phyloP scores from a whole-genome alignment of 2,888 invertebrate species.

The Agonopterix arenella region DNA sequence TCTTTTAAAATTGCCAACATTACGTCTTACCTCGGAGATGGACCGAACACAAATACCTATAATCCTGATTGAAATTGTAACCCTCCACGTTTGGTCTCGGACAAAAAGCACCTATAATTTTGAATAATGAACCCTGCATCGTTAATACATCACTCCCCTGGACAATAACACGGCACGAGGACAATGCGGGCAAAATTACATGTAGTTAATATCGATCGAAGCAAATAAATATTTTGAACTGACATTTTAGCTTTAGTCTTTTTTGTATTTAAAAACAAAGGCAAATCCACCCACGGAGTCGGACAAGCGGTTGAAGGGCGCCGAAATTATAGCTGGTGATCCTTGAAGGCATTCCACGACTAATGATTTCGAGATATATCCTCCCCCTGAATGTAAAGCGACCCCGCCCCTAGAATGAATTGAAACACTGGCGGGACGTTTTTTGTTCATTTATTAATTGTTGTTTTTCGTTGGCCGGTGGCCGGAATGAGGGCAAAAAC shows the following conservation, averaged over 20 bases:
- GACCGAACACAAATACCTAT: conserved; percentile 1
- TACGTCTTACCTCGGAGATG: too few species aligned
- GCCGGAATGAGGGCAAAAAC: conserved; percentile 37
- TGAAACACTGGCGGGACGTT: conserved; percentile 62
- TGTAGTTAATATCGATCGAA: conserved; percentile 45
- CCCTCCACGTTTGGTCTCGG: conserved; percentile 16
- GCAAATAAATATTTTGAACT: conserved; percentile 65
- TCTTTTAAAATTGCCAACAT: too few species aligned
- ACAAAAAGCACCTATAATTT: conserved; percentile 35
- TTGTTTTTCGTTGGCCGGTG: conserved; percentile 63
- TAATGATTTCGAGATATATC: conserved; percentile 73
- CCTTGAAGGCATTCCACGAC: conserved; percentile 66
- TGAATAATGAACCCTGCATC: conserved; percentile 43
- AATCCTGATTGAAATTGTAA: neutral
- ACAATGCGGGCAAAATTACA: conserved; percentile 59
- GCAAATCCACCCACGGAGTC: conserved; percentile 64
- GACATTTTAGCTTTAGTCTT: conserved; percentile 56
- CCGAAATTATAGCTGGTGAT: conserved; percentile 63
- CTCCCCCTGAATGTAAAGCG: conserved; percentile 76
- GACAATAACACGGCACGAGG: conserved; percentile 49
- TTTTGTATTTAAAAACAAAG: conserved; percentile 67
- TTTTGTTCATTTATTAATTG: conserved; percentile 68
- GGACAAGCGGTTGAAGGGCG: conserved; percentile 40
- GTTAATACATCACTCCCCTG: conserved; percentile 47
- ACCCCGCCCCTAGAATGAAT: conserved; percentile 71